Base-by-base conservation (phyloP, 2,888 invertebrate species). In the Drosophila gaucha region DNA sequence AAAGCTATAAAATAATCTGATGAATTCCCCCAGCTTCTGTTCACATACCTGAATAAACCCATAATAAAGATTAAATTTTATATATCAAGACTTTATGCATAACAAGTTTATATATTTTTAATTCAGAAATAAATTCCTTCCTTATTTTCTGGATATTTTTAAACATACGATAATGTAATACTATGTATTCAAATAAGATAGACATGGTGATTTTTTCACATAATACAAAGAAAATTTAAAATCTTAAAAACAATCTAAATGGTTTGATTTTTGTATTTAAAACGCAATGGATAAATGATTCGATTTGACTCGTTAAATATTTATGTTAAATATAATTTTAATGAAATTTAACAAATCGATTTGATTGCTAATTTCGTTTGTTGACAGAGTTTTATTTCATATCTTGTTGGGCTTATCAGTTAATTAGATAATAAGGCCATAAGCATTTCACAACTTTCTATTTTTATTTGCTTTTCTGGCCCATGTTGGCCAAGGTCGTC, bases 1-100 rank as follows among this genome's bases (percentile, higher is more conserved):
- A 26, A 39, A 6, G 6, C 8, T 9, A 16, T 28, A n/a, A 20
- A 55, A 18, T 26, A 26, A 51, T 24, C 24, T 14, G 16, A 46
- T n/a, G 14, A 36, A 56, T 52, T 35, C 26, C 18, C 16, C 2
- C 35, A 38, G 43, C 35, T n/a, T 24, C 46, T 50, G 26, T 16
- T 16, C 20, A 6, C 49, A 31, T 59, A 47, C 20, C 35, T 43
- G 35, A 36, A 58, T 51, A 33, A 38, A 0, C 9, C 22, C 16
- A 39, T 31, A 16, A 72, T 47, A 22, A 54, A 24, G 35, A 59
- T 74, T 39, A 44, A 64, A 41, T 55, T 52, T 52, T 28, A 63
- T 54, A 26, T 22, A 12, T 5, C 14, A 49, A 38, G 38, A 41
- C 22, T 14, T 43, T 24, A 54, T 74, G 46, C 69, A 63, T 35